Base-by-base conservation (phyloP, 2,797 vertebrate genomes). In the Platyrinchus mystaceus region DNA sequence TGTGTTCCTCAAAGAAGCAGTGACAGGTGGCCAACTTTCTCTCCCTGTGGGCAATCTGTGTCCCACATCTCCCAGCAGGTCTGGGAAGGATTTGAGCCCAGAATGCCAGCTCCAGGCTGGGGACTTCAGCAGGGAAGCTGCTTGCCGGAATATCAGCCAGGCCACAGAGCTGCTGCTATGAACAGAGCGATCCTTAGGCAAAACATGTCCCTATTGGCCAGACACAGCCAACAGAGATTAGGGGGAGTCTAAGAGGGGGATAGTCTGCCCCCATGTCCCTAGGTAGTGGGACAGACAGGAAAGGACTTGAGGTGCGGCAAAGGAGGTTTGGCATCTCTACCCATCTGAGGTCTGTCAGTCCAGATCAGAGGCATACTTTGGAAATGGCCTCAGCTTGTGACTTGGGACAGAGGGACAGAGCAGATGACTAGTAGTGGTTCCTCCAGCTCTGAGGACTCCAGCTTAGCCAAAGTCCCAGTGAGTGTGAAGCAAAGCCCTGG, bases 351-450 rank as follows among this genome's bases (percentile, higher is more conserved):
- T 58, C 32, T 82, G 11, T 28, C 41, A 34, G 41, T 37, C 21
- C 46, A 32, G 24, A 13, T 64, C 43, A 64, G 23, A 55, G 58
- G 7, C 66, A 46, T 41, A n/a, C 14, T 64, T 74, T 71, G 53
- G 37, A 49, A 90, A 55, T 0, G 0, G 18, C 14, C 22, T 90
- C 2, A 2, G 17, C 21, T 74, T 0, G 2, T 17, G 36, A 50
- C 26, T 32, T 59, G 56, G 44, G 56, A 44, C 36, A 74, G 22
- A 69, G 41, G 22, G 28, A 44, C 8, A 3, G 62, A 62, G 46
- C 1, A 4, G n/a, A 56, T 4, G 26, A 39, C 11, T 58, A 36
- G 2, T 11, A 59, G 53, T n/a, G 37, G 23, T 41, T 58, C 2
- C 23, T 78, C 47, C 47, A 55, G 27, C 60, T 74, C 24, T 18